Base-by-base conservation (phyloP, 2,797 vertebrate species). In the Cyclura pinguis region DNA sequence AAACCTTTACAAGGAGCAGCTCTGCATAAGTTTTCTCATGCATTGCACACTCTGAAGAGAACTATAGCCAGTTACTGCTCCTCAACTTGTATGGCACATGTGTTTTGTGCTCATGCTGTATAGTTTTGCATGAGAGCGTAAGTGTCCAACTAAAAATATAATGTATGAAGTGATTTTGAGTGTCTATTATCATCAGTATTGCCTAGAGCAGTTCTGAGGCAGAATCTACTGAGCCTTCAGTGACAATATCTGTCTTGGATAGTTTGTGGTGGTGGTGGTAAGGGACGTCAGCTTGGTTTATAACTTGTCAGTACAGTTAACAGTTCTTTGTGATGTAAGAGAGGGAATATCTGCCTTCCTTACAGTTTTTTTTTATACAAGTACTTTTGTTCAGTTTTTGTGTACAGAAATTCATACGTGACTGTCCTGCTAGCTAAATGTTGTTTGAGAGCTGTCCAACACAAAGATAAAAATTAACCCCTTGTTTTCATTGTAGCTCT, bases 401-500 rank as follows among this genome's bases (percentile, higher is more conserved):
- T 47, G 74, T 32, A 13, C 38, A 47, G 38, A 87, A 78, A 87
- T 8, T 12, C 69, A 5, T 57, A 7, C 14, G 6, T 57, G 73
- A 47, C 42, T 74, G 6, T 10, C 55, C 6, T 81, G 12, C 32
- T 20, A 16, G 64, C 2, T 69, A 14, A 9, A 29, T 32, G 3
- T 72, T 81, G n/a, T 50, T 14, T 9, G 10, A 55, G 47, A 14
- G 0, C 6, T 86, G 22, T 73, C 24, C 73, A 87, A 22, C 22
- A 12, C 55, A 88, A 92, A 67, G 69, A 22, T 29, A 62, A 38
- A 67, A 24, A n/a, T 57, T 3, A 72, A 2, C 18, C 7, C 1
- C n/a, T 52, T 38, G 14, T 20, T 80, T 87, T 87, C 52, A 47
- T 78, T 38, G 1, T 52, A 84, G 67, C 76, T 91, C 92, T 22